These are phyloP conservation scores for Eremophila alpestris DNA, from an alignment of 2,797 vertebrate species.

Conservation along the genomic window DNA sequence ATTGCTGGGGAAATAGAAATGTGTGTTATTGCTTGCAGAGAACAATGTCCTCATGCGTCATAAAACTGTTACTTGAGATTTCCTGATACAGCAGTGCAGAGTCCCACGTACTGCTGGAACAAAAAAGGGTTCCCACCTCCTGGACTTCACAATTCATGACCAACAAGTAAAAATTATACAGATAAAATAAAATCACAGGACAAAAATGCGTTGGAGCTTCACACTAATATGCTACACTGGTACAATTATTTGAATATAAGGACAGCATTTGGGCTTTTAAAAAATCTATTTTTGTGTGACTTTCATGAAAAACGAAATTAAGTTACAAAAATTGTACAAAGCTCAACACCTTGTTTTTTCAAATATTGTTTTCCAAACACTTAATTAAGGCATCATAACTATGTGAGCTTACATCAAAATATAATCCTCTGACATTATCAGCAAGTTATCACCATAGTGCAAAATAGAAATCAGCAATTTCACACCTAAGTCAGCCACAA, in stretches of 20 bases:
- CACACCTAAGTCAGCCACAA: background rate
- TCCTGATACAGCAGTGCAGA: constrained; percentile 23
- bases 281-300: background rate
- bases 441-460: background rate
- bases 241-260: background rate
- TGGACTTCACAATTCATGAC: constrained; percentile 48
- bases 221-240: background rate
- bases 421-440: background rate
- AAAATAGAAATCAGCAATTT: constrained; percentile 14
- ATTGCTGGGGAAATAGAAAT: constrained; percentile 43
- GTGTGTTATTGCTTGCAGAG: constrained; percentile 7
- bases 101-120: background rate
- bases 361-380: background rate
- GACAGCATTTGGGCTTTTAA: background rate
- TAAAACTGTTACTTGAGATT: constrained; percentile 28
- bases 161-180: background rate
- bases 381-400: constrained; percentile 46
- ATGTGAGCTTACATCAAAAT: background rate
- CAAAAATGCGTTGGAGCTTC: background rate
- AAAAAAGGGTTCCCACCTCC: constrained; percentile 41
- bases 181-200: constrained; percentile 19
- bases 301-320: background rate
- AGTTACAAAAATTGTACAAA: background rate
- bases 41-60: constrained; percentile 36
- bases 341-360: background rate